phyloP scores from a whole-genome alignment of 2,113 vertebrate genomes.

The Acanthochromis polyacanthus region DNA sequence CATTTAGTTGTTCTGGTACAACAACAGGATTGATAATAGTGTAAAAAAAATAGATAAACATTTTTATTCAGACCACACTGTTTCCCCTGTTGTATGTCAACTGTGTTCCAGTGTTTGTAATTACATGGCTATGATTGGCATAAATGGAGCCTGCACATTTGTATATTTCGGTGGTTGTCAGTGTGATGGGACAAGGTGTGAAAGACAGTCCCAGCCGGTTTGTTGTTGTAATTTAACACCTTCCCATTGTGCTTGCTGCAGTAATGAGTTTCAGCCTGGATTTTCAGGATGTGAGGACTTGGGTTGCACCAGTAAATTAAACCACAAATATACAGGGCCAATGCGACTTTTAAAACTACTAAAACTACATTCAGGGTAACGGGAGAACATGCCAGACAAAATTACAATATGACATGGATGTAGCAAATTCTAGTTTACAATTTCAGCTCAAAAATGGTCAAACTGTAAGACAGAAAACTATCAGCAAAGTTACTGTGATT shows the following conservation, averaged over 20 bases:
- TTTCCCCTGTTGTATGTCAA: conserved; percentile 28
- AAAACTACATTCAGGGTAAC: neutral
- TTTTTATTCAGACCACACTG: neutral
- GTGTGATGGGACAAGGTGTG: conserved; percentile 67
- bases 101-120: conserved; percentile 47
- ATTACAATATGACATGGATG: neutral
- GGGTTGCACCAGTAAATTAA: conserved; percentile 45
- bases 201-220: conserved; percentile 60
- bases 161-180: conserved; percentile 62
- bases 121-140: conserved; percentile 49
- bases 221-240: conserved; percentile 72
- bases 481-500: neutral
- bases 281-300: conserved; percentile 46
- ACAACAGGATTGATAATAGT: neutral
- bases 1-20: no score
- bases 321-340: conserved; percentile 17
- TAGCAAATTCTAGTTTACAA: neutral
- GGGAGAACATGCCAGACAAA: neutral
- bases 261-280: conserved; percentile 47
- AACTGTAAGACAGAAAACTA: neutral
- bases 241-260: conserved; percentile 55
- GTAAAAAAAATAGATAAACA: neutral
- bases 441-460: neutral
- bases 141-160: conserved; percentile 59
- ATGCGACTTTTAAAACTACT: neutral